Conservation (phyloP, 2,888 invertebrate genomes). For the Acrobasis consociella region DNA sequence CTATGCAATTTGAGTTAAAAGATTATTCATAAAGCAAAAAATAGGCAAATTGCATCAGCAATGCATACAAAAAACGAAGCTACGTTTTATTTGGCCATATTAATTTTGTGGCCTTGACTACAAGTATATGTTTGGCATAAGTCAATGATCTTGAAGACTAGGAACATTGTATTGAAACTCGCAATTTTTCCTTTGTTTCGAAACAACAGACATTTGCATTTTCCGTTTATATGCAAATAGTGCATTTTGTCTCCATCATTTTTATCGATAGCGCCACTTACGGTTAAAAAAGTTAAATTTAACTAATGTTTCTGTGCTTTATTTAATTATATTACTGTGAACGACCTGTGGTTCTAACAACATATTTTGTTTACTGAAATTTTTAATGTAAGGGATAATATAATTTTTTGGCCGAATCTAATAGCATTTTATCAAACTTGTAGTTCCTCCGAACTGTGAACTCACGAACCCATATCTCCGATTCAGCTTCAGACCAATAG, state of each 20-base stretch:
- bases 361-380: no score
- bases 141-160: slow-evolving; percentile 11
- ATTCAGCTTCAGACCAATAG: no score
- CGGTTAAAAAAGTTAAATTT: neutral
- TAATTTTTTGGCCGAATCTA: no score
- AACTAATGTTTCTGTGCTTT: neutral
- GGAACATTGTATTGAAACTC: slow-evolving; percentile 8
- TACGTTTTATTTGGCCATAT: slow-evolving; percentile 4
- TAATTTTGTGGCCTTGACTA: slow-evolving; percentile 12
- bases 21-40: neutral
- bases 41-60: slow-evolving; percentile 7
- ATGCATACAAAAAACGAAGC: neutral
- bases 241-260: neutral
- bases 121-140: slow-evolving; percentile 7
- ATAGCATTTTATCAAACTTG: no score
- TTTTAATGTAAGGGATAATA: no score
- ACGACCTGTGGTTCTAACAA: no score
- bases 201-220: slow-evolving; percentile 1
- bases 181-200: slow-evolving; percentile 5
- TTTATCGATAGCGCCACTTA: neutral
- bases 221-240: neutral
- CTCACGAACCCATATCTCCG: no score
- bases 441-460: no score
- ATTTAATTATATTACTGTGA: no score
- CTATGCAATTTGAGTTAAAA: neutral